Evolutionary conservation across 1,140 invertebrate genomes (phyloP).

Genomic region (Anadara kagoshimensis): DNA sequence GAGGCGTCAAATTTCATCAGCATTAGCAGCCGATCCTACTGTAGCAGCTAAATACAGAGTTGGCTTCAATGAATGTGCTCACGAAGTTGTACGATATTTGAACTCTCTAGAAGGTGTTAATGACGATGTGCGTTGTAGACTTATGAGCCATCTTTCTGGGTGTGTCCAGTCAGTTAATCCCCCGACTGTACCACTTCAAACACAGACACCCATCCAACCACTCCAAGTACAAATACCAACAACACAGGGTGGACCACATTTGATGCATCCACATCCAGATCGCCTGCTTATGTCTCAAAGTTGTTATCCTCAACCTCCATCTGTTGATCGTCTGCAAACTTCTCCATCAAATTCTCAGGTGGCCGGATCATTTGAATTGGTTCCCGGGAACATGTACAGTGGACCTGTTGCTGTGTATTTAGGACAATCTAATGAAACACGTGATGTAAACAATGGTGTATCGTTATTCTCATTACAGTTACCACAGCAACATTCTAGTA

Average conservation of each 20-base stretch:
- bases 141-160: constrained; percentile 49
- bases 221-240: constrained; percentile 24
- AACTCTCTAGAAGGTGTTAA: constrained; percentile 89
- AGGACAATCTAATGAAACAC: constrained; percentile 2
- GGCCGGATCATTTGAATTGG: background rate
- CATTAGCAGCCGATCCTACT: constrained; percentile 35
- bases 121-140: constrained; percentile 76
- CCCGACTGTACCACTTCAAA: constrained; percentile 2
- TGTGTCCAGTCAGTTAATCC: constrained; percentile 50
- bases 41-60: constrained; percentile 80
- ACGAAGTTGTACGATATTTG: constrained; percentile 88
- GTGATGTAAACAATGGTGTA: background rate
- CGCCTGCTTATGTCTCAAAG: constrained; percentile 25
- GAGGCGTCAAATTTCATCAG: constrained; percentile 40
- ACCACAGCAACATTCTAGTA: constrained; percentile 5
- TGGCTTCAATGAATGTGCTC: constrained; percentile 91
- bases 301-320: constrained; percentile 17
- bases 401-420: constrained; percentile 8
- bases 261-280: constrained; percentile 19
- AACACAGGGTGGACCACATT: constrained; percentile 1
- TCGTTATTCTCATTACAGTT: constrained; percentile 38
- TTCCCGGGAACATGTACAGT: background rate
- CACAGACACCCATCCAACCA: constrained; percentile 29
- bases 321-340: background rate
- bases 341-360: background rate